Evolutionary conservation across 2,113 vertebrate species (phyloP).

Genomic region (Petrocephalus zakoni): DNA sequence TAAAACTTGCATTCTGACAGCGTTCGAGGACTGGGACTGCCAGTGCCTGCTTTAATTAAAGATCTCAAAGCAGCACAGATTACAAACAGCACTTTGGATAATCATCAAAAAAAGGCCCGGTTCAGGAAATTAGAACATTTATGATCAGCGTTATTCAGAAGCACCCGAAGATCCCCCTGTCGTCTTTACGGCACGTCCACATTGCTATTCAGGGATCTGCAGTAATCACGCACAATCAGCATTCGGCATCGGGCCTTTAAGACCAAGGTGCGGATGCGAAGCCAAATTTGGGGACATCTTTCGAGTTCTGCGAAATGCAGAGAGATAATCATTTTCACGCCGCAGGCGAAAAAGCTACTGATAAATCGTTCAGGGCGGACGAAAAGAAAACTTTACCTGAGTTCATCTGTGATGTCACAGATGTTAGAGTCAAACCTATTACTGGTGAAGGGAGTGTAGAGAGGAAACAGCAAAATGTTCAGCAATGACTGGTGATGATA

Average conservation of each 20-base stretch:
- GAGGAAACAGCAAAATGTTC: not conserved
- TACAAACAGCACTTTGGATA: slow-evolving; percentile 13
- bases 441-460: slow-evolving; percentile 19
- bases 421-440: slow-evolving; percentile 32
- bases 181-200: slow-evolving; percentile 12
- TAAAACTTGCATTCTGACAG: not conserved
- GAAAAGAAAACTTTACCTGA: slow-evolving; percentile 37
- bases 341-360: slow-evolving; percentile 15
- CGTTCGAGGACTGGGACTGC: not conserved
- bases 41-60: not conserved
- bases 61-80: slow-evolving; percentile 3
- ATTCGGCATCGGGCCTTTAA: slow-evolving; percentile 7
- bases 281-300: not conserved
- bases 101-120: slow-evolving; percentile 27
- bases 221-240: slow-evolving; percentile 31
- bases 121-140: slow-evolving; percentile 27
- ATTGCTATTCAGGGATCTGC: slow-evolving; percentile 28
- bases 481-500: not conserved
- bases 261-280: not conserved
- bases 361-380: slow-evolving; percentile 1
- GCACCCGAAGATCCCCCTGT: not conserved
- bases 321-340: not conserved
- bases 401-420: slow-evolving; percentile 33
- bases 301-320: slow-evolving; percentile 8
- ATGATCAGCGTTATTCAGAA: slow-evolving; percentile 32